Base-by-base conservation (phyloP, 2,113 vertebrate genomes). In the Zosterops japonicus region DNA sequence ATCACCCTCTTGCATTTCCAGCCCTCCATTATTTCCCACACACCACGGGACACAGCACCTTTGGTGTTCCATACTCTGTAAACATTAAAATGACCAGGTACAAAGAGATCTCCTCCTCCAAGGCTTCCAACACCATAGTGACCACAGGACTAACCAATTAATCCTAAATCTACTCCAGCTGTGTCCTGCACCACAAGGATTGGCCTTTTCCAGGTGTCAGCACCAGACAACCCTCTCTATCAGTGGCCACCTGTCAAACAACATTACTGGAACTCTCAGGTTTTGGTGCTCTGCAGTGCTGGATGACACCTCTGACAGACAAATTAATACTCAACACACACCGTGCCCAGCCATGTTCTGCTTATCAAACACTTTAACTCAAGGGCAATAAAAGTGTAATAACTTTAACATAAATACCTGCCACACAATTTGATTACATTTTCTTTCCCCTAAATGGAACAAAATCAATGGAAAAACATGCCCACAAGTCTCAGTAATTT, bases 331-430 rank as follows among this genome's bases (percentile, higher is more conserved):
- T 39, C 24, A 14, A 9, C 13, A 33, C 4, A 9, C 70, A 36
- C 33, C 1, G 0, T 16, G 11, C 47, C 82, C 61, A 63, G 47
- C 39, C 44, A 78, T 2, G 3, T 46, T 57, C 71, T 71, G 70
- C 69, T 96, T 57, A 79, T 44, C 87, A 65, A 89, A 84, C 33
- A 44, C 57, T 93, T 75, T 29, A 81, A 64, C 44, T 75, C 29
- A 85, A 50, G 17, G 63, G 46, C 17, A 86, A 65, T 22, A 39
- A 6, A 36, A 92, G 52, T 15, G 12, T 7, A 83, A 39, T 22
- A 60, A 90, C 59, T 65, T 57, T 2, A 53, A 22, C 44, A 50
- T 80, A 76, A 59, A 47, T 22, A 67, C 12, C 46, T 82, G 52
- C 35, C 39, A 82, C 44, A 75, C 5, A 27, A 44, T 56, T 42